Percentiles rank a stretch among this genome's conserved stretches.
Conservation (phyloP, 2,797 vertebrate species). For the Lemur catta region DNA sequence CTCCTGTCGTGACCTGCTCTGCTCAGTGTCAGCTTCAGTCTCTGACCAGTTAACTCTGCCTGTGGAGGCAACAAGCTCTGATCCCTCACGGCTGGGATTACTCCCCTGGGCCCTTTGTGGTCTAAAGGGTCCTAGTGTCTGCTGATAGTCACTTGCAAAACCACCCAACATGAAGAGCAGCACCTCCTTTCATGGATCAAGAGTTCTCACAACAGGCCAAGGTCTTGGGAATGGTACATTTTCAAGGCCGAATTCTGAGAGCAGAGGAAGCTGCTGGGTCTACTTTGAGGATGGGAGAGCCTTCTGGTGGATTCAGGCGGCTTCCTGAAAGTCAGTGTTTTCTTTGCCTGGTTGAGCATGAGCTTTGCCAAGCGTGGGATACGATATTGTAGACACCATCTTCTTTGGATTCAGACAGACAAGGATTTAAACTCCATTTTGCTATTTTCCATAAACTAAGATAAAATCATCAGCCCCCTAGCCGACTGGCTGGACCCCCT, state of each 20-base stretch:
- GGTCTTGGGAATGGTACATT: not conserved
- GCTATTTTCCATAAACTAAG: not conserved
- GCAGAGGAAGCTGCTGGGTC: not conserved
- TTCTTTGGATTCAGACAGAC: not conserved
- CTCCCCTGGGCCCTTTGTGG: not conserved
- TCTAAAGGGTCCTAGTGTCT: not conserved
- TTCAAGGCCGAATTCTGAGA: not conserved
- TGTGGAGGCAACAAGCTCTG: too few species aligned
- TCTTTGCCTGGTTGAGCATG: not conserved
- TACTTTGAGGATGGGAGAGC: not conserved
- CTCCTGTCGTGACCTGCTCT: not conserved
- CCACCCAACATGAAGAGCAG: too few species aligned
- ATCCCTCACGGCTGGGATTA: not conserved
- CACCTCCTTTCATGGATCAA: not conserved
- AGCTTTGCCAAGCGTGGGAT: not conserved
- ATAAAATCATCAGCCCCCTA: not conserved
- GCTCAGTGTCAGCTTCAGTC: not conserved
- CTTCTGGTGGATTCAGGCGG: not conserved
- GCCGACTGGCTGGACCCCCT: not conserved
- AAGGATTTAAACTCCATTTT: not conserved
- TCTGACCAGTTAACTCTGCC: not conserved
- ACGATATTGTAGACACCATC: not conserved
- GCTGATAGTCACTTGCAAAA: not conserved
- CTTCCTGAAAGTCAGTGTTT: not conserved
- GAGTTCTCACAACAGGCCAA: not conserved